Evolutionary conservation across 37 sponge, comb jelly and placozoan genomes (phyloP).

Genomic region (Dysidea cf. avara): DNA sequence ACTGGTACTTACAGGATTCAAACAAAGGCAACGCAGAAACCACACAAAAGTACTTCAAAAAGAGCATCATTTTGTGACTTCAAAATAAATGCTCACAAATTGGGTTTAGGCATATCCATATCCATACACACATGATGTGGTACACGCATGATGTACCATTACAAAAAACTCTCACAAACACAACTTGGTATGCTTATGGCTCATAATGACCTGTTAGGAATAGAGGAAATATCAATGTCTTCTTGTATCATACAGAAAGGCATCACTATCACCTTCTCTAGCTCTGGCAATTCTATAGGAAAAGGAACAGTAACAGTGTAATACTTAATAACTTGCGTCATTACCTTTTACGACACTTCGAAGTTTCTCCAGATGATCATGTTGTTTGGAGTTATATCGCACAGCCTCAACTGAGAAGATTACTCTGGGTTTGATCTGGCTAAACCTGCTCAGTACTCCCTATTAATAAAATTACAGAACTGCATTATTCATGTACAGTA

Average conservation of each 20-base stretch:
- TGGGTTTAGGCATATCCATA: no score
- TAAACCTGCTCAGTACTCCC: conserved; percentile 93
- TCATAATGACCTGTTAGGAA: conserved; percentile 73
- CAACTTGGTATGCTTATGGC: no score
- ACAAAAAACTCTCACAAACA: no score
- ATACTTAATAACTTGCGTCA: background rate
- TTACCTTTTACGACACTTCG: conserved; percentile 81
- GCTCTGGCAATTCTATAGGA: conserved; percentile 58
- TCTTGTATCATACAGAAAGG: conserved; percentile 43
- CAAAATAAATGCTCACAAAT: no score
- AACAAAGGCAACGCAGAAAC: no score
- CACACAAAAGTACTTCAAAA: no score
- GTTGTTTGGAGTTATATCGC: conserved; percentile 82
- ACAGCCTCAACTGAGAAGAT: conserved; percentile 99
- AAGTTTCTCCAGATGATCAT: conserved; percentile 84
- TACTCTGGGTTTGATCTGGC: conserved; percentile 93
- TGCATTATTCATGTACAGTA: background rate
- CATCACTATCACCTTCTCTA: conserved; percentile 81
- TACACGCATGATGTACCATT: no score
- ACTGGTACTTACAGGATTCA: no score
- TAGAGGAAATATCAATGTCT: conserved; percentile 42
- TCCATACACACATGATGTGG: no score
- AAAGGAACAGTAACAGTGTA: background rate
- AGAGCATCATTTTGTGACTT: no score
- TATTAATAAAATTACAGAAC: conserved; percentile 16